Evolutionary conservation across 2,113 vertebrate species (phyloP).

Genomic region (Caloenas nicobarica): DNA sequence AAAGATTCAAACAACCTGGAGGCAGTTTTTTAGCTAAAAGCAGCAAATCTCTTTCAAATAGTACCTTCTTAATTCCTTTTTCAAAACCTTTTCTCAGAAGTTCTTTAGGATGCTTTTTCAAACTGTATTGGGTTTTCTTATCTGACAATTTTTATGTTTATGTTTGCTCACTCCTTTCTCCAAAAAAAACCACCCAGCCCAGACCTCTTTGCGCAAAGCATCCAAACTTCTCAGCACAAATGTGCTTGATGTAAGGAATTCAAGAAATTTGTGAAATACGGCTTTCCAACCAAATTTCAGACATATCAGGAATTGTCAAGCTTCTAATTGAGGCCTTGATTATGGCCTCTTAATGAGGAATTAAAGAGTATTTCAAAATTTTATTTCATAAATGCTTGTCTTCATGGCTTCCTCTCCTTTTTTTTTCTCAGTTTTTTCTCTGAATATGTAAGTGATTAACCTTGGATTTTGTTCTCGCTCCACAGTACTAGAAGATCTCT

Average conservation of each 20-base stretch:
- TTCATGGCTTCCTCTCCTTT: not conserved
- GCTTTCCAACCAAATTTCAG: not conserved
- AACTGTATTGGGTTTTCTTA: not conserved
- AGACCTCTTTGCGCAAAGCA: not conserved
- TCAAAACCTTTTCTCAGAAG: not conserved
- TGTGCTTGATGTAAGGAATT: not conserved
- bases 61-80: not conserved
- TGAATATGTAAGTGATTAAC: not conserved
- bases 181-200: accelerated
- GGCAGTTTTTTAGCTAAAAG: not conserved
- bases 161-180: not conserved
- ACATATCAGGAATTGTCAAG: not conserved
- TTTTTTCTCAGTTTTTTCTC: not conserved
- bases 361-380: not conserved
- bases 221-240: not conserved
- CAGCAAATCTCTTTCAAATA: not conserved
- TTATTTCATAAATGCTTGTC: not conserved
- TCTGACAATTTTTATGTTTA: not conserved
- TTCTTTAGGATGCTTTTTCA: not conserved
- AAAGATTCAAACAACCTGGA: not conserved
- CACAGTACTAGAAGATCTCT: not conserved
- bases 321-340: not conserved
- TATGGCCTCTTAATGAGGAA: not conserved
- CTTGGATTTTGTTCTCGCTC: not conserved
- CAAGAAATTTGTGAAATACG: not conserved